Evolutionary conservation across 2,888 invertebrate species (phyloP), one percentile per base, ranked within the genome.

Genomic region (Trisateles emortualis): DNA sequence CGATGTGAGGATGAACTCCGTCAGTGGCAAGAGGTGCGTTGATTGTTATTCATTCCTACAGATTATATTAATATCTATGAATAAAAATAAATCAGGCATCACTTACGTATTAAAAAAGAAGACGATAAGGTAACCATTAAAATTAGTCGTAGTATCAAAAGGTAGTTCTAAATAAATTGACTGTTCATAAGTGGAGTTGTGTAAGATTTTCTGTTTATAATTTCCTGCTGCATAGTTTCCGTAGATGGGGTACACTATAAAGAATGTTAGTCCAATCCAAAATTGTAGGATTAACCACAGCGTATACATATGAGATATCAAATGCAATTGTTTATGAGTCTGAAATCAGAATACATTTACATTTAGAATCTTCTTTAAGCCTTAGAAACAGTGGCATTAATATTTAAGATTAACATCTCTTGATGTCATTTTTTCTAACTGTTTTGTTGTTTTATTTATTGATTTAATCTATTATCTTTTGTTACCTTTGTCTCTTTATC

Each of bases 131-230:
- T 64, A 68, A 0, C 55, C 55, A 16, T 56, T 42, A 1, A 57
- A 39, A 19, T 50, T 41, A 1, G 49, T 57, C 17, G 45, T n/a
- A 5, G 45, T 14, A 30, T 67, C 33, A 1, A 56, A 29, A 6
- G 65, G 65, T 0, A 53, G 0, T 30, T 58, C 26, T n/a, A 51
- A 33, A n/a, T 54, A 63, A 8, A 66, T 3, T 1, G 56, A 16
- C 33, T 56, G 59, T 16, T 66, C 68, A 35, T 54, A 66, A 0
- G 68, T 55, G 2, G 52, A 5, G 22, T 62, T 62, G 1, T 40
- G 22, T 1, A 59, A 46, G 0, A 32, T 19, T 29, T 10, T 50
- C 0, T 40, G n/a, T 11, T 52, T 36, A 17, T 30, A 62, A 0
- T 58, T 64, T 0, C 64, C 62, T 1, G 19, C 30, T 26, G 5